Base-by-base conservation (phyloP, 2,113 vertebrate genomes). In the Plectropomus leopardus region DNA sequence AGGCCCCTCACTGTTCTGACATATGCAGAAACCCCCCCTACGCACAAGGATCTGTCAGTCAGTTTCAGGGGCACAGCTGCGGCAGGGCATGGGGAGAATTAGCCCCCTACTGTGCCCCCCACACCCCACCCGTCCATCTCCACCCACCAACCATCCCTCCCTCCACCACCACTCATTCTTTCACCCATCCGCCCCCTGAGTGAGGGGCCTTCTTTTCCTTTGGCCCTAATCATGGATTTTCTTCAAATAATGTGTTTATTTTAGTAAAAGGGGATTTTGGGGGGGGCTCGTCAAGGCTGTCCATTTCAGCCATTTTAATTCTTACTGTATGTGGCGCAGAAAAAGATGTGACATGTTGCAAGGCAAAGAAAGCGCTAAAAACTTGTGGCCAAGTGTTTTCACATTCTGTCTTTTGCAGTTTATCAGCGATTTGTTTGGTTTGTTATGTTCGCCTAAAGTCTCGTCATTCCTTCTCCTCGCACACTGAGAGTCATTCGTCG, bases 41-140 rank as follows among this genome's bases (percentile, higher is more conserved):
- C 83, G 74, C 90, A 86, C 70, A 63, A 80, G 81, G 92, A 90
- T 95, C 96, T 98, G 97, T 97, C 97, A 97, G 94, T 98, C 96
- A 98, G 92, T 84, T 92, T 94, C 86, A 90, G 95, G 97, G 96
- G 94, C 97, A 97, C 97, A 99, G 97, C 97, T 98, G 97, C 95
- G 96, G 94, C 93, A 92, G 94, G 80, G 94, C 95, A 97, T 95
- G 96, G 96, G 95, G 95, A 96, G 96, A 96, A 97, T 98, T 98
- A 97, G 95, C 96, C 96, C 96, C 97, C 97, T 88, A 95, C 96
- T 96, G 97, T 94, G 97, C 94, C 95, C 94, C 92, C 95, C 94
- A 94, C 95, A 94, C 94, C 94, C 95, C 93, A 93, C 94, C 95
- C 94, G 94, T 95, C 95, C 95, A 96, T 95, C 94, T 94, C 93